phyloP scores from a whole-genome alignment of 2,888 invertebrate genomes.

The Ichneumon xanthorius region DNA sequence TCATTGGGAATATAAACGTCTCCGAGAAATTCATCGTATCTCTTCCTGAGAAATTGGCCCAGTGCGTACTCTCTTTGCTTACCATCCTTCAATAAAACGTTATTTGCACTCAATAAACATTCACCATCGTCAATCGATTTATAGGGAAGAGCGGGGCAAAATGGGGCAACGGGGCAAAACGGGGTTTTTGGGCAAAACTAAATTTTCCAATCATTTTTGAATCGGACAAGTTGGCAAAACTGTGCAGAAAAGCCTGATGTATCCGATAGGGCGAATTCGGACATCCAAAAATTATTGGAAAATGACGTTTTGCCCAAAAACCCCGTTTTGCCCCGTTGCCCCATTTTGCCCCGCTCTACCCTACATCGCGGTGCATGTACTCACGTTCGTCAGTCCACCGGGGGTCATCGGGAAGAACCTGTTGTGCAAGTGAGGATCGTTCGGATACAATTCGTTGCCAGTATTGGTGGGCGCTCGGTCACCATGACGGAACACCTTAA shows the following conservation, averaged over 20 bases:
- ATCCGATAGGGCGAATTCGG: no score
- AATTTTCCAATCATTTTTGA: no score
- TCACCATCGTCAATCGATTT: neutral
- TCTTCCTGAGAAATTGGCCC: conserved; percentile 52
- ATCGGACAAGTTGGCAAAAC: no score
- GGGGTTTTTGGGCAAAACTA: no score
- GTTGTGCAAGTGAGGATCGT: conserved; percentile 86
- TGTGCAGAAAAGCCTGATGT: no score
- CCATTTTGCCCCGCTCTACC: no score
- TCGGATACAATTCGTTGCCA: conserved; percentile 86
- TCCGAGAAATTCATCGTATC: conserved; percentile 66
- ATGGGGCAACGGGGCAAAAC: no score
- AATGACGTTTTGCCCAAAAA: no score
- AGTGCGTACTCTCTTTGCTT: conserved; percentile 67
- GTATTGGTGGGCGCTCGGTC: conserved; percentile 89
- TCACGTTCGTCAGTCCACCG: conserved; percentile 75
- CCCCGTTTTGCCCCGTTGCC: no score
- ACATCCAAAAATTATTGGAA: no score
- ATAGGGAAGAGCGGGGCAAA: no score
- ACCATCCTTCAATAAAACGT: conserved; percentile 50
- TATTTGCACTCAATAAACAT: neutral
- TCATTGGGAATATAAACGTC: conserved; percentile 52
- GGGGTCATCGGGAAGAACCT: conserved; percentile 88
- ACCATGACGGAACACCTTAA: conserved; percentile 90
- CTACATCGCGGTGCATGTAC: conserved; percentile 16